A percentile compares a stretch with the other conserved stretches of the same genome.
phyloP scores from a whole-genome alignment of 2,797 vertebrate species.

The Lateolabrax maculatus region DNA sequence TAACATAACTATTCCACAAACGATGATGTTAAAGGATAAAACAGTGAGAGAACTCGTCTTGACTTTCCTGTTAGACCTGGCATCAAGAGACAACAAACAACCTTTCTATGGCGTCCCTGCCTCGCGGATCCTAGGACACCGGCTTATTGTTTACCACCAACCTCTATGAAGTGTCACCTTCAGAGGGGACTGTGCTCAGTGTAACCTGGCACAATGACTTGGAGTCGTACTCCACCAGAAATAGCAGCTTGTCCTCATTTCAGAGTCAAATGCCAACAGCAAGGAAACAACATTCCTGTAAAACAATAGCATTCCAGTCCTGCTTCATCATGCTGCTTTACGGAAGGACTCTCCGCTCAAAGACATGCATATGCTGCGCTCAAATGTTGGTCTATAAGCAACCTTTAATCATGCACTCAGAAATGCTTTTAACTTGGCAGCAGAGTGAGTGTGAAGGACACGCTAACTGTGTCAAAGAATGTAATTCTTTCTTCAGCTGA shows the following conservation, averaged over 20 bases:
- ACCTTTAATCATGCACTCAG: slow-evolving; percentile 71
- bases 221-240: slow-evolving; percentile 52
- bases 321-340: slow-evolving; percentile 60
- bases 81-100: not conserved
- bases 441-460: slow-evolving; percentile 67
- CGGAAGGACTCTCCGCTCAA: slow-evolving; percentile 38
- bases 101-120: not conserved
- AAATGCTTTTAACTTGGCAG: slow-evolving; percentile 66
- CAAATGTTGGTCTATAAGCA: slow-evolving; percentile 50
- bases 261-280: slow-evolving; percentile 56
- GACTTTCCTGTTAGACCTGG: slow-evolving; percentile 2
- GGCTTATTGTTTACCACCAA: slow-evolving; percentile 55
- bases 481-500: slow-evolving; percentile 60
- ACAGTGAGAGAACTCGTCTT: not conserved
- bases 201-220: slow-evolving; percentile 40
- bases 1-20: not conserved
- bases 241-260: slow-evolving; percentile 63
- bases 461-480: slow-evolving; percentile 62
- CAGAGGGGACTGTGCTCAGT: slow-evolving; percentile 40
- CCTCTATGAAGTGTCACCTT: slow-evolving; percentile 57
- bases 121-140: slow-evolving; percentile 7
- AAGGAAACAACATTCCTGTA: slow-evolving; percentile 59
- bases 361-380: slow-evolving; percentile 29
- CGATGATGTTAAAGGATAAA: not conserved
- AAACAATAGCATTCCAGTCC: slow-evolving; percentile 73